Evolutionary conservation across 2,888 invertebrate genomes (phyloP), one percentile per base, ranked within the genome.

Genomic region (Ditylenchus weischeri): DNA sequence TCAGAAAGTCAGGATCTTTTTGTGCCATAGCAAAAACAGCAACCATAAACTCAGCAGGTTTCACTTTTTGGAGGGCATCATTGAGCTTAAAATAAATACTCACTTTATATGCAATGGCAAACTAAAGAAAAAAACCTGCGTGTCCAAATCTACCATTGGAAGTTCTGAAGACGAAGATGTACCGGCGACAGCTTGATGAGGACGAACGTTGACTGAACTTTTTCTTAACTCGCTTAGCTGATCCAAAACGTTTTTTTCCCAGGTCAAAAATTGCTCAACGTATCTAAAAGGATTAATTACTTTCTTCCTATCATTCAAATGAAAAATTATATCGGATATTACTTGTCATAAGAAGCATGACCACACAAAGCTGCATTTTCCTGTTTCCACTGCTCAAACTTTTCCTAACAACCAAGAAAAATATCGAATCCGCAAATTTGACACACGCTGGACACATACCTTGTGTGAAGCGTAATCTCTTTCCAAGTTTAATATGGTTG

Each of bases 161-260:
- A 57, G 62, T n/a, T 50, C 36, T 35, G 59, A 59, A 19, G 59
- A 23, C 15, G 59, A 59, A 57, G 66, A 66, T 18, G 57, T n/a
- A 36, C 54, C 15, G 65, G 60, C 70, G 19, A 72, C 38, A 11
- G 66, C 64, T 43, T 68, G 65, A 43, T 43, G 43, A 43, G 15
- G 43, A 43, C 43, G 43, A 43, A 43, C 43, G 13, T 61, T 49
- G n/a, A 49, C 49, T n/a, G 62, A 36, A 8, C 71, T 38, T 23
- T 29, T 38, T n/a, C 62, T 43, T 23, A 64, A 50, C 6, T 69
- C 65, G 38, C 62, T 57, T 18, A 71, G 21, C 43, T 72, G 64
- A 21, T 70, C 67, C 18, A 69, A n/a, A 38, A 71, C 65, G 23
- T 57, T 58, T 48, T 62, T 61, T 23, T 71, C 71, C 71, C 71